Evolutionary conservation across 2,797 vertebrate species (phyloP).

Genomic region (Acestrorhynchus altus): DNA sequence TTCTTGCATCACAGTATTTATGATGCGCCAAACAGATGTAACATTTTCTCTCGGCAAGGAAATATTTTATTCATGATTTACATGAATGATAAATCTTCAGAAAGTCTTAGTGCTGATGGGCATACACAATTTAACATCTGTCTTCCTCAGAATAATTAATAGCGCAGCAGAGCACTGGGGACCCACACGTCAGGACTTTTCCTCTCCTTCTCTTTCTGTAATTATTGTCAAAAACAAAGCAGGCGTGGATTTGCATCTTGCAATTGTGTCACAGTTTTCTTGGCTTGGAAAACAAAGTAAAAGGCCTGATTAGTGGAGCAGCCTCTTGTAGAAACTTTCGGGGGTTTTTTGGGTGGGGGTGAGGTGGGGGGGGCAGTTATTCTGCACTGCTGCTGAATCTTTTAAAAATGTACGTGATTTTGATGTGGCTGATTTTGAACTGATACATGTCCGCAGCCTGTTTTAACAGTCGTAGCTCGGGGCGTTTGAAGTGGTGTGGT

Average conservation of each 20-base stretch:
- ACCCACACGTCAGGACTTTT: slow-evolving; percentile 69
- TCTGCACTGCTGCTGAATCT: neutral
- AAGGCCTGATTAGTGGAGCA: slow-evolving; percentile 19
- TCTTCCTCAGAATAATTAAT: slow-evolving; percentile 83
- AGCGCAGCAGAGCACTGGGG: slow-evolving; percentile 72
- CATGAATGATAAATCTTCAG: slow-evolving; percentile 84
- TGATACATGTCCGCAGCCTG: neutral
- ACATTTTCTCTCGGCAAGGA: slow-evolving; percentile 80
- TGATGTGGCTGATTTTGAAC: neutral
- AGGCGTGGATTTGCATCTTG: slow-evolving; percentile 55
- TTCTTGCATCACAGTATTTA: slow-evolving; percentile 69
- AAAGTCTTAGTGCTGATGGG: slow-evolving; percentile 82
- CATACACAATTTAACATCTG: slow-evolving; percentile 85
- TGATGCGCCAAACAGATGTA: slow-evolving; percentile 78
- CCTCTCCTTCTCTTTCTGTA: slow-evolving; percentile 71
- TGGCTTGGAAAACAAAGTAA: slow-evolving; percentile 32
- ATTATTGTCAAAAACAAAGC: slow-evolving; percentile 76
- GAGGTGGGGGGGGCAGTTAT: neutral
- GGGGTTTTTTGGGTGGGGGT: neutral
- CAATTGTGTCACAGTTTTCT: slow-evolving; percentile 36
- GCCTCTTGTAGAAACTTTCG: slow-evolving; percentile 10
- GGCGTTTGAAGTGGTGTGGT: slow-evolving; percentile 38
- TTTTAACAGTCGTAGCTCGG: slow-evolving; percentile 30
- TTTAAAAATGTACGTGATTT: neutral
- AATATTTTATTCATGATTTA: slow-evolving; percentile 86